Evolutionary conservation across 2,888 invertebrate genomes (phyloP), one percentile per base, ranked within the genome.

Genomic region (Parasteatoda lunata): DNA sequence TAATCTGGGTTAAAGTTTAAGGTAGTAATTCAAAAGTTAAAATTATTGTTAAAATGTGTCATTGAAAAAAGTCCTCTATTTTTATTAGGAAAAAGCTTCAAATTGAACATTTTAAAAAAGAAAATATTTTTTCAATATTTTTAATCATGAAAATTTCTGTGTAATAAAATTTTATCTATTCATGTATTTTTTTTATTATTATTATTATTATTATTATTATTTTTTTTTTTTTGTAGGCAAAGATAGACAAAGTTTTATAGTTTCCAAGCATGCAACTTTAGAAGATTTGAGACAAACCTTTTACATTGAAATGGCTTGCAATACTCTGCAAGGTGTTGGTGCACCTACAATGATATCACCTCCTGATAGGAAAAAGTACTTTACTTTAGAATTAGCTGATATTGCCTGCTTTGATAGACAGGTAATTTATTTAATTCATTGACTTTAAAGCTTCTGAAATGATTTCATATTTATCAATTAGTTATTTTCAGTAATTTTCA

Each of bases 231-330:
- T 77, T 85, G 11, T 89, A 92, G 92, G 91, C 15, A 45, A 51
- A 82, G 89, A 91, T n/a, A 90, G 91, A 70, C 88, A 89, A 59
- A 90, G 90, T 71, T 92, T 90, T 84, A 90, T 90, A 48, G 79
- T 92, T 70, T 88, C 90, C 11, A 70, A 64, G 5, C 81, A 78
- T 89, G 84, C 84, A 52, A 81, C 76, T 52, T 52, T 89, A 4
- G 88, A 89, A 81, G 89, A 89, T 49, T 78, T 83, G n/a, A 75
- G 89, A 4, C 81, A 89, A 11, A 89, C 89, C 5, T 90, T 91
- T 73, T 93, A 92, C 89, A 90, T 93, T 64, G 93, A 93, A 91
- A 92, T 93, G 92, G 92, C 93, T 0, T 93, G 93, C 89, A 93
- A 93, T 89, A 91, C 90, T 9, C 89, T 93, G 90, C 92, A 93